Evolutionary conservation across 2,797 vertebrate species (phyloP).

Genomic region (Rhynchotus rufescens): DNA sequence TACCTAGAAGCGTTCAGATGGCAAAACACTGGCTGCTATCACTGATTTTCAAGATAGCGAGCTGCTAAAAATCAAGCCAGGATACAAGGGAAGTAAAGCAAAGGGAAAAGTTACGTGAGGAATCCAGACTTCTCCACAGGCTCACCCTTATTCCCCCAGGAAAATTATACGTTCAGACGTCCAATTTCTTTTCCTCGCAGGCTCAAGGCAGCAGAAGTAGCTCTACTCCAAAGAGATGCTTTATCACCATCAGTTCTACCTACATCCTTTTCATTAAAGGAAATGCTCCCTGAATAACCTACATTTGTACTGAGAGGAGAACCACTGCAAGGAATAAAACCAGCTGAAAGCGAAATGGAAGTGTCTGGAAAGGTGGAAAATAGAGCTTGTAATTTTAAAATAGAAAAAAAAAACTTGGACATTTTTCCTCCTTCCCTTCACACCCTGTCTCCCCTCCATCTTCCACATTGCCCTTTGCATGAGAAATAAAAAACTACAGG

Average conservation of each 20-base stretch:
- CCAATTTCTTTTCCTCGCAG: slow-evolving; percentile 43
- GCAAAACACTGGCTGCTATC: neutral
- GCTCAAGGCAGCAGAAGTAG: neutral
- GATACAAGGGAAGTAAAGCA: slow-evolving; percentile 16
- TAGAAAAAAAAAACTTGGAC: neutral
- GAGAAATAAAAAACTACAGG: neutral
- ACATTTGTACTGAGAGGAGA: slow-evolving; percentile 39
- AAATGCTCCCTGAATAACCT: slow-evolving; percentile 66
- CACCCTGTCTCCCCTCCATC: neutral
- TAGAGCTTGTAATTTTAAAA: neutral
- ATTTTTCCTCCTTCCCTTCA: neutral
- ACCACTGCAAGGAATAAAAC: slow-evolving; percentile 60
- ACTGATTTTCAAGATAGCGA: neutral
- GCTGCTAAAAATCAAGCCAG: slow-evolving; percentile 35
- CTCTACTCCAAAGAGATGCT: slow-evolving; percentile 51
- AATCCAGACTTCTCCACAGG: neutral
- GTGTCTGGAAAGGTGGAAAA: slow-evolving; percentile 50
- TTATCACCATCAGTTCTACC: slow-evolving; percentile 65
- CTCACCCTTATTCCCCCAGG: neutral
- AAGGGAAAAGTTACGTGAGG: neutral
- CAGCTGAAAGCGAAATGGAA: slow-evolving; percentile 64
- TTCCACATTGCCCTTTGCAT: neutral
- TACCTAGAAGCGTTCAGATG: slow-evolving; percentile 9
- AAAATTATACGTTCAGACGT: neutral
- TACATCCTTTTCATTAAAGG: slow-evolving; percentile 66